Conservation (phyloP, 1,140 invertebrate genomes). For the Galendromus occidentalis region DNA sequence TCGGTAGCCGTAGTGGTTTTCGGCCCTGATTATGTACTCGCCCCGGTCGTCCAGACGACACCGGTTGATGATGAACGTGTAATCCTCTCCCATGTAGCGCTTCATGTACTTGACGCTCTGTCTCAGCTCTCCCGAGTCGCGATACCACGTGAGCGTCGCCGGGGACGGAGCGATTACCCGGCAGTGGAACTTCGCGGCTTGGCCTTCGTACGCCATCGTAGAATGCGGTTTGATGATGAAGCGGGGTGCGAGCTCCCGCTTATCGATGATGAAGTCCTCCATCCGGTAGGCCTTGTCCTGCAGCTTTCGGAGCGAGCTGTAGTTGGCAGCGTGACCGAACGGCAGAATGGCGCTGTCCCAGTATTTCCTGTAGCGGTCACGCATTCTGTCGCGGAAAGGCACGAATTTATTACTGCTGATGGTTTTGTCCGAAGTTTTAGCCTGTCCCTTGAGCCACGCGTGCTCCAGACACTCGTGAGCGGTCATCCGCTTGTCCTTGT, state of each 20-base stretch:
- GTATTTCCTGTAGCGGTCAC: constrained; percentile 40
- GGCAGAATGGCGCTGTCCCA: constrained; percentile 82
- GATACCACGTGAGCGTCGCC: constrained; percentile 84
- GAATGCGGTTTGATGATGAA: constrained; percentile 91
- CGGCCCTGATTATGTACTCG: constrained; percentile 87
- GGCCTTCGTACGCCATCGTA: constrained; percentile 86
- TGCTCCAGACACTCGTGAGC: constrained; percentile 90
- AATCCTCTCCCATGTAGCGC: constrained; percentile 82
- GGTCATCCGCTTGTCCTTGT: constrained; percentile 93
- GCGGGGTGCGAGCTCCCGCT: constrained; percentile 80
- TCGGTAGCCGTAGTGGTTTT: constrained; percentile 88
- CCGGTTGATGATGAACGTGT: constrained; percentile 90
- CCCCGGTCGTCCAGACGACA: constrained; percentile 83
- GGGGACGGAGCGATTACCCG: constrained; percentile 81
- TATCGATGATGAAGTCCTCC: constrained; percentile 79
- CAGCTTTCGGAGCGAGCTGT: constrained; percentile 85
- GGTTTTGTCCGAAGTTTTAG: constrained; percentile 31
- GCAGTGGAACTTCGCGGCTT: constrained; percentile 90
- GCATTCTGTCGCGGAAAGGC: constrained; percentile 62
- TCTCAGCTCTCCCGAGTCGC: constrained; percentile 73
- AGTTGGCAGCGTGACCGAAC: constrained; percentile 87
- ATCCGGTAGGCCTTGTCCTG: constrained; percentile 91
- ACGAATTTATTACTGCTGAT: constrained; percentile 64
- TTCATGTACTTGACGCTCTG: constrained; percentile 99
- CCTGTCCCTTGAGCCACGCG: constrained; percentile 61